phyloP scores from a whole-genome alignment of 2,888 invertebrate species.

The Desoria tigrina region DNA sequence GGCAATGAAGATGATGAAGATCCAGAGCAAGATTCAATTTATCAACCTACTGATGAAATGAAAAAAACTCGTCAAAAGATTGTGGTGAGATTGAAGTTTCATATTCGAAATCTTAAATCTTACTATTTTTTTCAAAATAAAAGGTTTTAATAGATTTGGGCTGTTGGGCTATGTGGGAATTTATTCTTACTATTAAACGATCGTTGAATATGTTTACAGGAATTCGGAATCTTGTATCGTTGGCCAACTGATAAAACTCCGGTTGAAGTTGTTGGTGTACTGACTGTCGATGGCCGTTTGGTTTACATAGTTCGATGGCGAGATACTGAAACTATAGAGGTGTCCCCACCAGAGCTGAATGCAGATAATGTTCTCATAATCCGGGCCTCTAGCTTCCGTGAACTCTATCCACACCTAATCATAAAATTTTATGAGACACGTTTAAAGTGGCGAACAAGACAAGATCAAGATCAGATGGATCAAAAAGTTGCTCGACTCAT shows the following conservation, averaged over 20 bases:
- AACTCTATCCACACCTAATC: conserved; percentile 29
- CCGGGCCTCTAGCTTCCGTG: conserved; percentile 15
- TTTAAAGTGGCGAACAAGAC: conserved; percentile 6
- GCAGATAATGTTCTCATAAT: conserved; percentile 22
- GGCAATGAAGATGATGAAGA: conserved; percentile 11
- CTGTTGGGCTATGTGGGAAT: too few species aligned
- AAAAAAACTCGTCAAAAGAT: conserved; percentile 2
- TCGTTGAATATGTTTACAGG: not conserved
- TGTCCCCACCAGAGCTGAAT: not conserved
- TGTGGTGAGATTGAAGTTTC: conserved; percentile 5
- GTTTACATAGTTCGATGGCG: conserved; percentile 24
- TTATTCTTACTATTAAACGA: too few species aligned
- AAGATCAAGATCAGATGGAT: not conserved
- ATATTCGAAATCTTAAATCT: not conserved
- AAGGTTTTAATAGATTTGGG: too few species aligned
- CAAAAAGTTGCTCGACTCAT: conserved; percentile 10
- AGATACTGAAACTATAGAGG: not conserved
- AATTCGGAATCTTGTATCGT: conserved; percentile 9
- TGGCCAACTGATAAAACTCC: conserved; percentile 34
- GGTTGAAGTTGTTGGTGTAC: conserved; percentile 21
- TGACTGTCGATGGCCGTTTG: conserved; percentile 21
- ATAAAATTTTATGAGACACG: conserved; percentile 34
- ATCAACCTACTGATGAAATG: not conserved
- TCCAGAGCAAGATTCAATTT: not conserved
- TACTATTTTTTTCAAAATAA: not conserved